These are phyloP conservation scores for Formica selysi DNA, from an alignment of 1,140 invertebrate genomes.

Conservation along the genomic window DNA sequence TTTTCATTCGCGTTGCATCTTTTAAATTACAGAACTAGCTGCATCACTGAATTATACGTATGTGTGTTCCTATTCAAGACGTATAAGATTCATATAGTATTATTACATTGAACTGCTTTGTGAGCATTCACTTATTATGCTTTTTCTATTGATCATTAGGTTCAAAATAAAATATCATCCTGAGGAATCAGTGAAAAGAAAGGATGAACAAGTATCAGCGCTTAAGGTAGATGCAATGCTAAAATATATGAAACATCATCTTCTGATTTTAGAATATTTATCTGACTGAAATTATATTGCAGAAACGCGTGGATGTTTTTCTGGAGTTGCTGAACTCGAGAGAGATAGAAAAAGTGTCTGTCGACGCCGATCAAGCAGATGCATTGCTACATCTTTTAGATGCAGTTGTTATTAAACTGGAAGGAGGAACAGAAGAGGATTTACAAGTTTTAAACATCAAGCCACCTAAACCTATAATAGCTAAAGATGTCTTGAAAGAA, in stretches of 20 bases:
- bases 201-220: slow-evolving; percentile 94
- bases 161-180: slow-evolving; percentile 99
- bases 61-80: slow-evolving; percentile 57
- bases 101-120: slow-evolving; percentile 45
- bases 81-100: slow-evolving; percentile 42
- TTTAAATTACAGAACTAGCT: slow-evolving; percentile 60
- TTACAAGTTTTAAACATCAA: slow-evolving; percentile 93
- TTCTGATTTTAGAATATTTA: slow-evolving; percentile 21
- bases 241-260: slow-evolving; percentile 5
- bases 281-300: slow-evolving; percentile 74
- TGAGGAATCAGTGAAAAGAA: slow-evolving; percentile 96
- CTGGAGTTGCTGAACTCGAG: slow-evolving; percentile 92
- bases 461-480: slow-evolving; percentile 79
- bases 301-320: slow-evolving; percentile 97
- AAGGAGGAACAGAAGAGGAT: slow-evolving; percentile 98
- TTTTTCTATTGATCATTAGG: slow-evolving; percentile 89
- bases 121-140: slow-evolving; percentile 61
- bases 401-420: slow-evolving; percentile 98
- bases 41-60: slow-evolving; percentile 58
- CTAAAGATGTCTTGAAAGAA: slow-evolving; percentile 80
- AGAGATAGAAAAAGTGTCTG: slow-evolving; percentile 91
- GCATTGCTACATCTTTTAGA: slow-evolving; percentile 96
- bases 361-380: slow-evolving; percentile 96
- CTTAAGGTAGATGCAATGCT: slow-evolving; percentile 90
- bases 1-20: slow-evolving; percentile 40